phyloP scores from a whole-genome alignment of 2,113 vertebrate species.

The Protobothrops mucrosquamatus region DNA sequence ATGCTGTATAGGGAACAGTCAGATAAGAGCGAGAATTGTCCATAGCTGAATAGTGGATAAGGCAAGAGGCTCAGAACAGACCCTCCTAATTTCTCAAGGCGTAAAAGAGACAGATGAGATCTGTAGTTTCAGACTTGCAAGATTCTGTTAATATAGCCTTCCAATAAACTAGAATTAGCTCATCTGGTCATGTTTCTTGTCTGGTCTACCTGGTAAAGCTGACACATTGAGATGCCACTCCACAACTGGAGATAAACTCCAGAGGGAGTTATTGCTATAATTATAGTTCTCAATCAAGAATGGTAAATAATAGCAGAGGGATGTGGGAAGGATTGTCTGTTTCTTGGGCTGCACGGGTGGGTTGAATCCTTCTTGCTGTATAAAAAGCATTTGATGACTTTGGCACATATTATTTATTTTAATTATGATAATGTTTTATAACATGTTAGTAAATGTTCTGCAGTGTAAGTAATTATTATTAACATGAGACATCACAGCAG shows the following conservation, averaged over 20 bases:
- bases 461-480: conserved; percentile 33
- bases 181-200: background rate
- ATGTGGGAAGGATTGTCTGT: background rate
- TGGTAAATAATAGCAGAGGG: background rate
- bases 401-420: conserved; percentile 35
- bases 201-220: background rate
- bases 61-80: background rate
- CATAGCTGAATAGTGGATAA: background rate
- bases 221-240: background rate
- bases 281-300: background rate
- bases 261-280: background rate
- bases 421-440: conserved; percentile 29
- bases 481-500: conserved; percentile 22
- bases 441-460: conserved; percentile 33
- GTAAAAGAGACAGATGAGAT: background rate
- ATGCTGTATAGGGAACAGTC: background rate
- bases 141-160: background rate
- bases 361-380: background rate
- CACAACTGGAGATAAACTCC: background rate
- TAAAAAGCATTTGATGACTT: conserved; percentile 26
- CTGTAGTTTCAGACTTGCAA: background rate
- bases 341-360: background rate
- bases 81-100: background rate
- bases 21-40: background rate
- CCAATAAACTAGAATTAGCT: background rate